Evolutionary conservation across 2,888 invertebrate genomes (phyloP), one percentile per base, ranked within the genome.

Genomic region (Tridacna crocea): DNA sequence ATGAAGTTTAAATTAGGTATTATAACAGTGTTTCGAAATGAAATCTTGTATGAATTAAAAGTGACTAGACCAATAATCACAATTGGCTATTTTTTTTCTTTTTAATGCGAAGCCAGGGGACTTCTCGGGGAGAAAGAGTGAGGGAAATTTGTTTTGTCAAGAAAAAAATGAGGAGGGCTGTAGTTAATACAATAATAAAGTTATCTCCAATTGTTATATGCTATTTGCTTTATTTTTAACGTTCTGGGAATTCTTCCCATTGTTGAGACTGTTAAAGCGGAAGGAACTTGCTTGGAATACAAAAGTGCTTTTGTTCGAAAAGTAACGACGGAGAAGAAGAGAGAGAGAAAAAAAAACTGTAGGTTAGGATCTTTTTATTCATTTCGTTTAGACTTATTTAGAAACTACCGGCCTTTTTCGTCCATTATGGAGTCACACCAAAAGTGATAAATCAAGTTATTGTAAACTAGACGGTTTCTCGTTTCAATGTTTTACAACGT

Each of bases 101-200:
- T n/a, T n/a, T n/a, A n/a, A 36, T 36, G 8, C 36, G 36, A 8
- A 36, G 36, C 8, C 8, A 36, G 36, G 36, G 36, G 36, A 36
- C 8, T 36, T 36, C 36, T 36, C 36, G 36, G 36, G 36, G 8
- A n/a, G n/a, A 36, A 36, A 8, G 36, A 36, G 36, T 36, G 2
- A 36, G 36, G 36, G 36, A 8, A 36, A 36, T 36, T 36, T 36
- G 36, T 36, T 55, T 55, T 55, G 55, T 55, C 55, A 55, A 55
- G 55, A 19, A 55, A 66, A 66, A 66, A 66, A 36, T 36, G 36
- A 36, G 46, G 36, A 66, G 36, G 36, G 66, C 36, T 66, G 66
- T 66, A 66, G 46, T 66, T 66, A 66, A 66, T 66, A 66, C 66
- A 66, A 66, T 66, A 66, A 66, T 36, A 66, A 66, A 66, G 66